phyloP scores from a whole-genome alignment of 2,113 vertebrate species.

The Siniperca chuatsi region DNA sequence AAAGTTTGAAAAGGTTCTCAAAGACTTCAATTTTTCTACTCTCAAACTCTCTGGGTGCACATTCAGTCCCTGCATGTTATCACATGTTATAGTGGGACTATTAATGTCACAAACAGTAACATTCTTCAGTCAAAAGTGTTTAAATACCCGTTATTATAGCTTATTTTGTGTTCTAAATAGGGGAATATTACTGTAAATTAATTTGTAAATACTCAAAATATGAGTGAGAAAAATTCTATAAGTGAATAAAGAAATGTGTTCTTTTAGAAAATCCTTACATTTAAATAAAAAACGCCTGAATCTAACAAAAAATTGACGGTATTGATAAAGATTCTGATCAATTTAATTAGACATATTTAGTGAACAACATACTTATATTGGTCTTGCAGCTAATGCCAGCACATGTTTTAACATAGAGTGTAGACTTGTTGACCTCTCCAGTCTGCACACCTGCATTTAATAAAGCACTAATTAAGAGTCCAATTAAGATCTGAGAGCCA shows the following conservation, averaged over 20 bases:
- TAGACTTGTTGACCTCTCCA: too few relatives aligned
- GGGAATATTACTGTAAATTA: slow-evolving; percentile 9
- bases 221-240: neutral
- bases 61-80: neutral
- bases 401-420: neutral
- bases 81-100: neutral
- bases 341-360: neutral
- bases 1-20: neutral
- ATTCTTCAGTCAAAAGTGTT: neutral
- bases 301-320: neutral
- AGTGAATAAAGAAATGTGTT: neutral
- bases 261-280: neutral
- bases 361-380: neutral
- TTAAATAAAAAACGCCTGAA: neutral
- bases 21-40: neutral
- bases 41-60: neutral
- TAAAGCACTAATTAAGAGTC: neutral
- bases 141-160: neutral
- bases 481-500: neutral
- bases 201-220: slow-evolving; percentile 12
- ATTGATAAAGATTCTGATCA: neutral
- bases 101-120: slow-evolving; percentile 3
- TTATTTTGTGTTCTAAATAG: neutral
- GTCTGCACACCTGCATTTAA: neutral
- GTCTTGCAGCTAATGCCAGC: neutral